A percentile compares a stretch with the other conserved stretches of the same genome.
phyloP scores from a whole-genome alignment of 1,140 invertebrate species.

The Macrostomum lignano region DNA sequence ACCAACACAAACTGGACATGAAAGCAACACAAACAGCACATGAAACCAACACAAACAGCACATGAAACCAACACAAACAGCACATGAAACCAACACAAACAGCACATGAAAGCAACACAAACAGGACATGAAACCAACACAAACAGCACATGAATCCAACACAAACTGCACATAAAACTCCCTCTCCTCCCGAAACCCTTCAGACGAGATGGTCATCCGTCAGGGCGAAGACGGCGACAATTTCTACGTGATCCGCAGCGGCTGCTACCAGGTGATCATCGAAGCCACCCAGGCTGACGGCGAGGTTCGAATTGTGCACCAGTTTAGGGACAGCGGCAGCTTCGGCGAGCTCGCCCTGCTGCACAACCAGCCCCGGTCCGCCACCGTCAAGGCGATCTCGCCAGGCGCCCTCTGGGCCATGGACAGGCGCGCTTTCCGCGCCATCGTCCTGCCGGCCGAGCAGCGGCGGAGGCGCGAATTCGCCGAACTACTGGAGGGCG shows the following conservation, averaged over 20 bases:
- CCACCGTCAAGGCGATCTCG: constrained; percentile 37
- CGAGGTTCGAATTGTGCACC: neutral
- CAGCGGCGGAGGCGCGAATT: constrained; percentile 66
- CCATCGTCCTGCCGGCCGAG: constrained; percentile 65
- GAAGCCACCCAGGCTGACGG: neutral
- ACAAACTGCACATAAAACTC: too few relatives aligned
- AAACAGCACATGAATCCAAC: too few relatives aligned
- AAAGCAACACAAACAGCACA: too few relatives aligned
- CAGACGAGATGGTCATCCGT: constrained; percentile 65
- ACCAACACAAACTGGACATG: too few relatives aligned
- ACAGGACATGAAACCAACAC: too few relatives aligned
- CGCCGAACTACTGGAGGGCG: too few relatives aligned
- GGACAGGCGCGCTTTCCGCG: constrained; percentile 66
- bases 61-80: too few relatives aligned
- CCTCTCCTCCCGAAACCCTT: too few relatives aligned
- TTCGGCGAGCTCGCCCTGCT: constrained; percentile 73
- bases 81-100: too few relatives aligned
- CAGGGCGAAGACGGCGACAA: constrained; percentile 90
- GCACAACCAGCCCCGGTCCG: constrained; percentile 80
- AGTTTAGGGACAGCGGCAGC: constrained; percentile 43
- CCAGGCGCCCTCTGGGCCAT: constrained; percentile 47
- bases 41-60: too few relatives aligned
- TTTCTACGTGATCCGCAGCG: constrained; percentile 66
- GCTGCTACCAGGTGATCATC: neutral
- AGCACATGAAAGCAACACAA: too few relatives aligned